phyloP scores from a whole-genome alignment of 2,888 invertebrate species.

The Pseudococcus longispinus region DNA sequence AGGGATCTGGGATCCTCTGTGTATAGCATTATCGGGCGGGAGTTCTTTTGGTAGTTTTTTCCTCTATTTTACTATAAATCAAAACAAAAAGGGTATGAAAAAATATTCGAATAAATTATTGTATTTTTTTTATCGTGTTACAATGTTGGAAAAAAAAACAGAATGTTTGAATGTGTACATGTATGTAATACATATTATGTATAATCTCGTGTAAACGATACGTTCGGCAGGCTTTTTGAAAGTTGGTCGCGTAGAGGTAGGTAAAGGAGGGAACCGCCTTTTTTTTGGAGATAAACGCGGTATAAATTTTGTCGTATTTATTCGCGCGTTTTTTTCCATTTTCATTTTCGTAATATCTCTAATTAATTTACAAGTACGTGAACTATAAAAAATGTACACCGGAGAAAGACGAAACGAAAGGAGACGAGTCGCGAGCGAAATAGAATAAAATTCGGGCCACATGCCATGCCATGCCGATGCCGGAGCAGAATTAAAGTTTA shows the following conservation, averaged over 20 bases:
- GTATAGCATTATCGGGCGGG: neutral
- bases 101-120: slow-evolving; percentile 7
- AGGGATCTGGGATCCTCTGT: neutral
- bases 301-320: neutral
- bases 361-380: neutral
- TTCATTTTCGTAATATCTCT: neutral
- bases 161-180: neutral
- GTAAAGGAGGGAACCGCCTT: neutral
- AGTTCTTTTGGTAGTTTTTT: neutral
- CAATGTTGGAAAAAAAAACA: neutral
- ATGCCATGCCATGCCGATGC: no score
- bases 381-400: neutral
- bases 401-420: neutral
- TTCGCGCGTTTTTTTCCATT: neutral
- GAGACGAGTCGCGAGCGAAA: neutral
- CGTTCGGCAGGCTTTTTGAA: neutral
- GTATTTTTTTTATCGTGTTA: neutral
- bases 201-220: slow-evolving; percentile 4
- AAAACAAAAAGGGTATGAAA: neutral
- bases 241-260: neutral
- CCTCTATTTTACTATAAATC: neutral
- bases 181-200: neutral
- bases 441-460: neutral
- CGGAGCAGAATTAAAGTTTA: neutral
- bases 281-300: neutral